Evolutionary conservation across 2,888 invertebrate genomes (phyloP).

Genomic region (Drosophila parthenogenetica): DNA sequence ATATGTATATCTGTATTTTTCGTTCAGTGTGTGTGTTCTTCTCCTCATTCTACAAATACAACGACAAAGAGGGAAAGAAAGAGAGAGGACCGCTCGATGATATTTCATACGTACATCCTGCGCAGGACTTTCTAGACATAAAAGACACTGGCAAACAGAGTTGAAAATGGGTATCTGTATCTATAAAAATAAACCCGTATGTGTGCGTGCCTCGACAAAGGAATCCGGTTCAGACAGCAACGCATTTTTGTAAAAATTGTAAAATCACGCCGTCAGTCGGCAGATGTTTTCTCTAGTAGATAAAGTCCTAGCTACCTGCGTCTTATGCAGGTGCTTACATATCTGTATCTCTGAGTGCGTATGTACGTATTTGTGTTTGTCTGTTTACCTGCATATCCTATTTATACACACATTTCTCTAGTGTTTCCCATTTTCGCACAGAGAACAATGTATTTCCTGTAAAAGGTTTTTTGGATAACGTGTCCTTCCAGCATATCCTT

Average conservation of each 20-base stretch:
- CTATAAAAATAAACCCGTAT: neutral
- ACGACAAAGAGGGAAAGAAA: conserved; percentile 24
- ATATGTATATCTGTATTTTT: conserved; percentile 19
- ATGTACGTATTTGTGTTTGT: conserved; percentile 32
- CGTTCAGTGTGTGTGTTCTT: neutral
- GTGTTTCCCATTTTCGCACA: conserved; percentile 56
- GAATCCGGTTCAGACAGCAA: conserved; percentile 58
- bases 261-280: conserved; percentile 68
- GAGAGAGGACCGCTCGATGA: conserved; percentile 12
- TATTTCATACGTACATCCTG: conserved; percentile 61
- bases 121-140: conserved; percentile 43
- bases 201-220: conserved; percentile 54
- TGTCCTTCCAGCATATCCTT: conserved; percentile 21
- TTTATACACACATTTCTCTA: conserved; percentile 58
- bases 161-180: conserved; percentile 25
- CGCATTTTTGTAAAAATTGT: conserved; percentile 58
- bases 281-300: conserved; percentile 71
- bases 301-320: conserved; percentile 69
- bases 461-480: conserved; percentile 31
- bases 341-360: conserved; percentile 1
- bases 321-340: conserved; percentile 61
- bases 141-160: conserved; percentile 56
- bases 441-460: conserved; percentile 67
- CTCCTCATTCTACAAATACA: conserved; percentile 7
- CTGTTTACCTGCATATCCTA: conserved; percentile 71